Evolutionary conservation across 1,140 invertebrate genomes (phyloP).

Genomic region (Nebria ingens): DNA sequence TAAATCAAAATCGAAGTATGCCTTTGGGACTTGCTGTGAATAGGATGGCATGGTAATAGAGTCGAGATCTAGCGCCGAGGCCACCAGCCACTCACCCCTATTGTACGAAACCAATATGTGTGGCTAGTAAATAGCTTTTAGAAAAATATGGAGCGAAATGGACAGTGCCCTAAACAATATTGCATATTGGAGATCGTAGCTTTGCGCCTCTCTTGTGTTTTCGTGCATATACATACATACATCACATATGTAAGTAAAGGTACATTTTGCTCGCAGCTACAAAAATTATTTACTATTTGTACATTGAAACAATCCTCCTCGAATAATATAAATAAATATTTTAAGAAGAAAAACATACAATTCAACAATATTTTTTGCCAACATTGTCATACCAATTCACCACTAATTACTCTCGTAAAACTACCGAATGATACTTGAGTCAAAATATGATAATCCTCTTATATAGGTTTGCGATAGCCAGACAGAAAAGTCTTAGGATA

Average conservation of each 20-base stretch:
- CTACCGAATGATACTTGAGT: too few species aligned
- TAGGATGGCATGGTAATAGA: constrained; percentile 19
- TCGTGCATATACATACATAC: too few species aligned
- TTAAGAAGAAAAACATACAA: too few species aligned
- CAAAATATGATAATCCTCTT: not conserved
- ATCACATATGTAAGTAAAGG: not conserved
- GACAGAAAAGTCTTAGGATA: too few species aligned
- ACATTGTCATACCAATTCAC: too few species aligned
- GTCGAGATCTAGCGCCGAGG: constrained; percentile 11
- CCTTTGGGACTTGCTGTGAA: not conserved
- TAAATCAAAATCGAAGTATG: constrained; percentile 4
- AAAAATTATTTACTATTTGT: too few species aligned
- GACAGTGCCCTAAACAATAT: constrained; percentile 20
- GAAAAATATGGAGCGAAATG: constrained; percentile 19
- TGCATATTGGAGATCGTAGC: constrained; percentile 18
- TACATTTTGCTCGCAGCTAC: not conserved
- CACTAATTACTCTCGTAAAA: too few species aligned
- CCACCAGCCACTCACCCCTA: constrained; percentile 10
- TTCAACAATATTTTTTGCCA: not conserved
- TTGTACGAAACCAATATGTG: constrained; percentile 18
- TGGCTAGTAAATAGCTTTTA: constrained; percentile 19
- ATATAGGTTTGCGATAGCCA: too few species aligned
- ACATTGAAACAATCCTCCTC: too few species aligned
- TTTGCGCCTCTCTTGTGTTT: not conserved
- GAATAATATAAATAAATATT: too few species aligned